phyloP scores from a whole-genome alignment of 2,797 vertebrate species.

The Alectoris magna region DNA sequence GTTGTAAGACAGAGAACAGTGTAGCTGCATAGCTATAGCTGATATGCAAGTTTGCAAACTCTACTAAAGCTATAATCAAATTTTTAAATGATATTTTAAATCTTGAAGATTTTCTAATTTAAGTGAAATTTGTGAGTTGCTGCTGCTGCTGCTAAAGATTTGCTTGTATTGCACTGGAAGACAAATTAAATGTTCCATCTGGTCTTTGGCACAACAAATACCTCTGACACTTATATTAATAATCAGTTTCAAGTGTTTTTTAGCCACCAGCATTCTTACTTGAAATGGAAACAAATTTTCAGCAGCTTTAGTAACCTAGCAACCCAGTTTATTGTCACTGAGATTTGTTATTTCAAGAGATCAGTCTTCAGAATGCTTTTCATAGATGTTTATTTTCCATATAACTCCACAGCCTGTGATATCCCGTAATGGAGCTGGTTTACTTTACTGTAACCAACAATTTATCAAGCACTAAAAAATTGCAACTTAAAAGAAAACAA shows the following conservation, averaged over 20 bases:
- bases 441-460: not conserved
- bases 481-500: not conserved
- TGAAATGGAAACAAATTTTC: slow-evolving; percentile 1
- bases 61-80: not conserved
- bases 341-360: slow-evolving; percentile 9
- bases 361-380: not conserved
- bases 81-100: not conserved
- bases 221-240: slow-evolving; percentile 17
- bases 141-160: not conserved
- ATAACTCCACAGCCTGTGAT: not conserved
- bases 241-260: slow-evolving; percentile 7
- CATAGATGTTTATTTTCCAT: not conserved
- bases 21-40: not conserved
- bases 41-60: not conserved
- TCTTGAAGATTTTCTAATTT: not conserved
- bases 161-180: not conserved
- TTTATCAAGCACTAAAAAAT: not conserved
- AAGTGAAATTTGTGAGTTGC: too few species aligned
- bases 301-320: slow-evolving; percentile 27
- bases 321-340: slow-evolving; percentile 14
- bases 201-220: not conserved
- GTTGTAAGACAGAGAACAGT: not conserved
- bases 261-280: slow-evolving; percentile 38
- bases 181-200: not conserved
- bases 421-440: not conserved